A percentile compares a stretch with the other conserved stretches of the same genome.
phyloP scores from a whole-genome alignment of 2,888 invertebrate genomes.

The Athripsodes cinereus region DNA sequence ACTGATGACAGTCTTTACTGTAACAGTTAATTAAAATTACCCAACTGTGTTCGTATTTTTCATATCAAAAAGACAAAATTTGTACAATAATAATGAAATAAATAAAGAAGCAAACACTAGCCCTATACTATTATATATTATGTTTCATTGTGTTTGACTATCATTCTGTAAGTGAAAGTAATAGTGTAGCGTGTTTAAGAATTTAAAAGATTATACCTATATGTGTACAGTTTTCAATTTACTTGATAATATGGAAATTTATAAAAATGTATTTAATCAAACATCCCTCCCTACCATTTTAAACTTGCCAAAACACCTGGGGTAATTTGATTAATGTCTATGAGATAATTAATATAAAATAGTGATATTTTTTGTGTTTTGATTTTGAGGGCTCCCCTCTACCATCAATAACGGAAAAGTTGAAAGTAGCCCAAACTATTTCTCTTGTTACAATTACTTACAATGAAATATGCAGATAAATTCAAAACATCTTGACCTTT shows the following conservation, averaged over 20 bases:
- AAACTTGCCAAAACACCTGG: background rate
- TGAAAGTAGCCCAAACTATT: too few relatives aligned
- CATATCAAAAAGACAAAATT: background rate
- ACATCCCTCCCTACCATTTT: background rate
- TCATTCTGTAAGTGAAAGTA: background rate
- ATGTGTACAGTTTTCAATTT: constrained; percentile 1
- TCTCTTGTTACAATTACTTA: too few relatives aligned
- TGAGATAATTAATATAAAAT: background rate
- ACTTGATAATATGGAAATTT: background rate
- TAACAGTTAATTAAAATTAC: background rate
- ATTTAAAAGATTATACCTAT: background rate
- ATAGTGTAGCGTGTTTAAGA: background rate
- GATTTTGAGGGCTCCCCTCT: too few relatives aligned
- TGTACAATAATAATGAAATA: too few relatives aligned
- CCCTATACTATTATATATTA: too few relatives aligned
- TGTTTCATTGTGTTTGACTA: background rate
- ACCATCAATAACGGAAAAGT: too few relatives aligned
- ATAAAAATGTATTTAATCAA: background rate
- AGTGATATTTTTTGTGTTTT: too few relatives aligned
- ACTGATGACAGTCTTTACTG: background rate
- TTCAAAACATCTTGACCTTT: too few relatives aligned
- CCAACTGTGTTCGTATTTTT: constrained; percentile 1
- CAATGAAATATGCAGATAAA: too few relatives aligned
- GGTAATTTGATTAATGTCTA: background rate
- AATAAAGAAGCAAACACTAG: too few relatives aligned